Percentiles rank a stretch among this genome's conserved stretches.
These are phyloP conservation scores for Lepus europaeus DNA, from an alignment of 2,113 vertebrate genomes.

Conservation along the genomic window DNA sequence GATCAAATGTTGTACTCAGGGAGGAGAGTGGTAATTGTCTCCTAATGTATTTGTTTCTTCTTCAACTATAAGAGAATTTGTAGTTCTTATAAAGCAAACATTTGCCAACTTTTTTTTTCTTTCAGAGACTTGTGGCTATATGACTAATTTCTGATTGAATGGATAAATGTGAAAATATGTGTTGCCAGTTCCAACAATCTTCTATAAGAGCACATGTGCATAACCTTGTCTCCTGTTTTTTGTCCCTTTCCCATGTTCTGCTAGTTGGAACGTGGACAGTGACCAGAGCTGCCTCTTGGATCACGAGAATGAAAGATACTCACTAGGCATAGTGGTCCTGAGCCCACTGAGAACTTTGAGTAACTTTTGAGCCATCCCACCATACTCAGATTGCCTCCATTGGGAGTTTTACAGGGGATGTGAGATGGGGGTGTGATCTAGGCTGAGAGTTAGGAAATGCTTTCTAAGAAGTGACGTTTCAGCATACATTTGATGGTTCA, in stretches of 20 bases:
- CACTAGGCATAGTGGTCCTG: not conserved
- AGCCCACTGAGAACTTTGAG: not conserved
- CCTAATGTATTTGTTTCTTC: not conserved
- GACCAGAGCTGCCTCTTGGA: not conserved
- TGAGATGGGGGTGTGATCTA: not conserved
- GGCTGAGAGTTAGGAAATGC: not conserved
- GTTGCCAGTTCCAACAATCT: not conserved
- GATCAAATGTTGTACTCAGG: not conserved
- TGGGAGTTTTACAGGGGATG: not conserved
- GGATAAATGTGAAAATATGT: constrained; percentile 30
- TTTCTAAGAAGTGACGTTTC: not conserved
- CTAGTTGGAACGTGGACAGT: not conserved
- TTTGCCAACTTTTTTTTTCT: not conserved
- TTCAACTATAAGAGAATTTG: not conserved
- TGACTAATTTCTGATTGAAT: not conserved
- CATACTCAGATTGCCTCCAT: not conserved
- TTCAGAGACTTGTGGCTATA: not conserved
- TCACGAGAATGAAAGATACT: not conserved
- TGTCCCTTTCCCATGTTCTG: not conserved
- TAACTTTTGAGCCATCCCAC: not conserved
- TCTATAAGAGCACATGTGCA: not conserved
- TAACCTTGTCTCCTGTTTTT: not conserved
- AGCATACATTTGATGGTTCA: not conserved
- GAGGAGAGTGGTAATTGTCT: not conserved
- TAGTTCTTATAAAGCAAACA: not conserved